phyloP scores from a whole-genome alignment of 2,797 vertebrate species.

The Channallabes apus region DNA sequence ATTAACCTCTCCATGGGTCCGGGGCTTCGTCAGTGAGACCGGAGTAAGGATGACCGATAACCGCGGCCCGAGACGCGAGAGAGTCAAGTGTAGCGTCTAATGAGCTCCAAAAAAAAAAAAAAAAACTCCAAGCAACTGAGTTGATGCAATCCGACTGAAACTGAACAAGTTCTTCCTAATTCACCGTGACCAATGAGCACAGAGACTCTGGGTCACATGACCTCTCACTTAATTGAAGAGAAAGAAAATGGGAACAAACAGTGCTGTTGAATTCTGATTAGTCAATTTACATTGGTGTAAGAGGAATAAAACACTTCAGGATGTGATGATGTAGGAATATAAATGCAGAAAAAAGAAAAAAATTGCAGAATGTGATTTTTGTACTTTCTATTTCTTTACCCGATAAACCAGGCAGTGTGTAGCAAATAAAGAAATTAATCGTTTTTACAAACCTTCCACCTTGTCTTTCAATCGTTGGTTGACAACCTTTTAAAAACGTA shows the following conservation, averaged over 20 bases:
- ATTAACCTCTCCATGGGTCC: slow-evolving; percentile 69
- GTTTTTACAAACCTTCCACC: too few relatives aligned
- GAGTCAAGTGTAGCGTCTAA: slow-evolving; percentile 58
- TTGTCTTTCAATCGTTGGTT: too few relatives aligned
- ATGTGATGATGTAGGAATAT: neutral
- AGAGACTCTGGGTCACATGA: neutral
- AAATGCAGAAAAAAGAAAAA: too few relatives aligned
- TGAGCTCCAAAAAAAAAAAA: slow-evolving; percentile 1
- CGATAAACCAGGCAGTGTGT: too few relatives aligned
- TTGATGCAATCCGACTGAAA: neutral
- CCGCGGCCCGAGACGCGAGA: slow-evolving; percentile 28
- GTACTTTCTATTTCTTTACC: too few relatives aligned
- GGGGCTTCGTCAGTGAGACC: slow-evolving; percentile 46
- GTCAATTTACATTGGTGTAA: neutral
- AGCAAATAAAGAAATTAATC: too few relatives aligned
- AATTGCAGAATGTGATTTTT: too few relatives aligned
- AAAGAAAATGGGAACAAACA: neutral
- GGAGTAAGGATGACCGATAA: slow-evolving; percentile 56
- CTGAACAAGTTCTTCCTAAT: neutral
- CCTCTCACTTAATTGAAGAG: neutral
- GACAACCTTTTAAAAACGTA: too few relatives aligned
- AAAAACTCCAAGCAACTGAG: neutral
- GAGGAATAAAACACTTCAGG: neutral
- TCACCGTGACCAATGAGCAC: neutral
- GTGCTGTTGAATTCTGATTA: neutral